These are phyloP conservation scores for Capitulum mitella DNA, from an alignment of 2,888 invertebrate genomes.

Conservation along the genomic window DNA sequence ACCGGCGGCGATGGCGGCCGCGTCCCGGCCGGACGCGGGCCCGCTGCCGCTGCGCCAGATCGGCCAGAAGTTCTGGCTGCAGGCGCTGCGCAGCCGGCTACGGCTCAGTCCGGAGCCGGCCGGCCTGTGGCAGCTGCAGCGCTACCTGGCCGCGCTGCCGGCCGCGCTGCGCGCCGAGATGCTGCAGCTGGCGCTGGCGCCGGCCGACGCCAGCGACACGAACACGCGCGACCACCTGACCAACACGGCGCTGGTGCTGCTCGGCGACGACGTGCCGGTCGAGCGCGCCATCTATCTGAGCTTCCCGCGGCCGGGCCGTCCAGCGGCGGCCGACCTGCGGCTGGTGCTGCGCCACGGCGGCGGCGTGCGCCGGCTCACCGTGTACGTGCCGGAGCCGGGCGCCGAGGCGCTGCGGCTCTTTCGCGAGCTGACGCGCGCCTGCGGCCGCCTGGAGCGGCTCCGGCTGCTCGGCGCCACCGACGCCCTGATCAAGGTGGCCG, in stretches of 20 bases:
- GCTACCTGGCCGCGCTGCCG: neutral
- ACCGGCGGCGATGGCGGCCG: neutral
- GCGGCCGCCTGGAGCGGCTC: neutral
- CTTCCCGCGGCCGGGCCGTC: neutral
- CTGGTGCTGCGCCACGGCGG: conserved; percentile 8
- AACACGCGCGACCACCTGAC: conserved; percentile 21
- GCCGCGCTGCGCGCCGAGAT: conserved; percentile 3
- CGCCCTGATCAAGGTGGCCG: neutral
- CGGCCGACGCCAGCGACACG: conserved; percentile 4
- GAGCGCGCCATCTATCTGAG: conserved; percentile 8
- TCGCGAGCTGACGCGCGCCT: conserved; percentile 2
- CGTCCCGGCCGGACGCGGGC: neutral
- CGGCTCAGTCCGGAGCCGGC: neutral
- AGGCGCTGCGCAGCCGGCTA: neutral
- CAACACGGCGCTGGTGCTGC: conserved; percentile 21
- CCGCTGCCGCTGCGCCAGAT: conserved; percentile 8
- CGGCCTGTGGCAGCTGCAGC: conserved; percentile 8
- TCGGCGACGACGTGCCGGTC: neutral
- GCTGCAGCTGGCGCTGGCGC: conserved; percentile 8
- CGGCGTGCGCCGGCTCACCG: neutral
- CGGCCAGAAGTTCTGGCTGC: conserved; percentile 20
- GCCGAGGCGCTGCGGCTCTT: neutral
- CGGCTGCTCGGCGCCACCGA: conserved; percentile 8
- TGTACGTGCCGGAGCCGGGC: neutral
- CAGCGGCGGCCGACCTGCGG: conserved; percentile 1